Evolutionary conservation across 2,113 vertebrate genomes (phyloP).

Genomic region (Origma solitaria): DNA sequence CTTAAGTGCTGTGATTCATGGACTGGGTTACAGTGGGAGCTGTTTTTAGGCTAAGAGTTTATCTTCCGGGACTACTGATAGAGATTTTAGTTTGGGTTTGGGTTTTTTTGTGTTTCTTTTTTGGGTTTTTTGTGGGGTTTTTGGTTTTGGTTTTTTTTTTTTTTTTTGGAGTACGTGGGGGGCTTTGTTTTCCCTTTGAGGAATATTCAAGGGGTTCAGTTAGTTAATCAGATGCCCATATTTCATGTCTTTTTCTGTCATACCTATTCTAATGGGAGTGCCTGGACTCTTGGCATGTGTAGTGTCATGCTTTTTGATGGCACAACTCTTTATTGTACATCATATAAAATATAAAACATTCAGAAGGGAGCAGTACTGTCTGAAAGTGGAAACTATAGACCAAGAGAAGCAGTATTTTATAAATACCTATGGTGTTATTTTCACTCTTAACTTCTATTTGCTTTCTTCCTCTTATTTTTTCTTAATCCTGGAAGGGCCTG

Average conservation of each 20-base stretch:
- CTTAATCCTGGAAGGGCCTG: background rate
- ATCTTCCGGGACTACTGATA: background rate
- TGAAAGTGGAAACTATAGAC: background rate
- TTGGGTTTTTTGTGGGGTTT: no score
- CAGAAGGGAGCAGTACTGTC: background rate
- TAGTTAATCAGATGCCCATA: background rate
- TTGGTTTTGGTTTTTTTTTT: no score
- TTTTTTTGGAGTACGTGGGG: background rate
- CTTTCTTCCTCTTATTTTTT: background rate
- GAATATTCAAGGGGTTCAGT: background rate
- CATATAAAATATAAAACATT: background rate
- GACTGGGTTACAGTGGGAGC: background rate
- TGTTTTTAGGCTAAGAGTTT: background rate
- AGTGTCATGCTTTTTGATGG: background rate
- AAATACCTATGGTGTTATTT: background rate
- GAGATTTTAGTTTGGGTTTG: background rate
- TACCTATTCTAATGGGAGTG: background rate
- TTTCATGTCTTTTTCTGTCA: background rate
- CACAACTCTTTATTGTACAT: background rate
- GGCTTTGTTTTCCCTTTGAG: background rate
- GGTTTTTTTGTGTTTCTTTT: background rate
- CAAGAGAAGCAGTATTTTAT: background rate
- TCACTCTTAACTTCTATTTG: background rate
- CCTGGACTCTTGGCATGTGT: background rate
- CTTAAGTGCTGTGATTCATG: constrained; percentile 7